A percentile compares a stretch with the other conserved stretches of the same genome.
Conservation (phyloP, 1,140 invertebrate species). For the Oreohelix idahoensis region DNA sequence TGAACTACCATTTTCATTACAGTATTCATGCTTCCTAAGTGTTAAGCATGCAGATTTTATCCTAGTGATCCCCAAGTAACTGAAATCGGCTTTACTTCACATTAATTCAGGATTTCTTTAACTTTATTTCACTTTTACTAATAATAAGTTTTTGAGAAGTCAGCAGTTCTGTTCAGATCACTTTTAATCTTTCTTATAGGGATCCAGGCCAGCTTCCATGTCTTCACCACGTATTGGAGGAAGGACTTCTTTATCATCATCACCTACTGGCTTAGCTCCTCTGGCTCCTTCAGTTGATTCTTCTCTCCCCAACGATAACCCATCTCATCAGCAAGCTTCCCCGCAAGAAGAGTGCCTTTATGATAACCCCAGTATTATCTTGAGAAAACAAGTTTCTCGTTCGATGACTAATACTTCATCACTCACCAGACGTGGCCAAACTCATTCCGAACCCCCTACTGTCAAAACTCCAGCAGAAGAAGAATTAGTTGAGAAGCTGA, state of each 20-base stretch:
- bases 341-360: constrained; percentile 29
- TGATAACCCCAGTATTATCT: constrained; percentile 36
- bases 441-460: not conserved
- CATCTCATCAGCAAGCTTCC: not conserved
- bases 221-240: not conserved
- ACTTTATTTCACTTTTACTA: no score
- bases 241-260: constrained; percentile 1
- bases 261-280: not conserved
- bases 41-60: no score
- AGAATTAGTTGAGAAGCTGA: constrained; percentile 39
- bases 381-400: constrained; percentile 27
- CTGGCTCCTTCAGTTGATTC: constrained; percentile 16
- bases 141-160: not conserved
- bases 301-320: not conserved
- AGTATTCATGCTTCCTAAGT: no score
- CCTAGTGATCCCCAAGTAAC: no score
- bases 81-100: no score
- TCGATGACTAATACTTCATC: not conserved
- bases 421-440: not conserved
- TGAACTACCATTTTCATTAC: no score
- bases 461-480: constrained; percentile 38
- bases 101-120: no score
- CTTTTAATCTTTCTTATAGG: not conserved
- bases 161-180: not conserved
- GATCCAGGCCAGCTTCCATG: not conserved